Percentiles rank a stretch among this genome's conserved stretches.
phyloP scores from a whole-genome alignment of 2,113 vertebrate species.

The Semicossyphus pulcher region DNA sequence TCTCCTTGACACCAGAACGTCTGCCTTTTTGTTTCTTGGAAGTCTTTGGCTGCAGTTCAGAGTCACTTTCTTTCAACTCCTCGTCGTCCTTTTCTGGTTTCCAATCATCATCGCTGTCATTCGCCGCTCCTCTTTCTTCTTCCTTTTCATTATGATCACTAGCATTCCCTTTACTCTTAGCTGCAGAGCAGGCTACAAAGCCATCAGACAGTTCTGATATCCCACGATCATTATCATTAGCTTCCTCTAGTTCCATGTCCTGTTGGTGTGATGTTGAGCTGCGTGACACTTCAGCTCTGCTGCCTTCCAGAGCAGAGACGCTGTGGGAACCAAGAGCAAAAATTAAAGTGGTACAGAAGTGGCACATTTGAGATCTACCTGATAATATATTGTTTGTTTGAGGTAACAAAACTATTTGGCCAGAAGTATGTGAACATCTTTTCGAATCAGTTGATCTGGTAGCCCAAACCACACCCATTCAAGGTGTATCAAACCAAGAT shows the following conservation, averaged over 20 bases:
- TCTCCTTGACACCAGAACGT: neutral
- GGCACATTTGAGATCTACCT: no score
- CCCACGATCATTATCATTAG: neutral
- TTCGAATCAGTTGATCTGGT: no score
- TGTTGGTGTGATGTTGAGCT: neutral
- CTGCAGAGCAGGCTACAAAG: neutral
- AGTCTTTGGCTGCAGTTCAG: neutral
- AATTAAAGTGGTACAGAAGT: neutral
- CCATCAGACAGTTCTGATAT: neutral
- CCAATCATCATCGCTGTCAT: neutral
- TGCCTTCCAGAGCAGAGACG: neutral
- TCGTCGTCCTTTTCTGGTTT: neutral
- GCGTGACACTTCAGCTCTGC: neutral
- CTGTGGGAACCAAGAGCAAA: neutral
- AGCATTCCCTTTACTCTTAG: rapidly evolving
- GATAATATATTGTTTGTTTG: no score
- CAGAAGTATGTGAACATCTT: no score
- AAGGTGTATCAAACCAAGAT: no score
- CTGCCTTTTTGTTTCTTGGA: neutral
- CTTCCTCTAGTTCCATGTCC: neutral
- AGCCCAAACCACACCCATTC: no score
- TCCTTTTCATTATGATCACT: neutral
- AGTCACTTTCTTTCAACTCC: neutral
- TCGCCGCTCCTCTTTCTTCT: neutral
- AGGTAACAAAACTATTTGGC: no score